These are phyloP conservation scores for Cavia aperea DNA, from an alignment of 2,113 vertebrate species.

Conservation along the genomic window DNA sequence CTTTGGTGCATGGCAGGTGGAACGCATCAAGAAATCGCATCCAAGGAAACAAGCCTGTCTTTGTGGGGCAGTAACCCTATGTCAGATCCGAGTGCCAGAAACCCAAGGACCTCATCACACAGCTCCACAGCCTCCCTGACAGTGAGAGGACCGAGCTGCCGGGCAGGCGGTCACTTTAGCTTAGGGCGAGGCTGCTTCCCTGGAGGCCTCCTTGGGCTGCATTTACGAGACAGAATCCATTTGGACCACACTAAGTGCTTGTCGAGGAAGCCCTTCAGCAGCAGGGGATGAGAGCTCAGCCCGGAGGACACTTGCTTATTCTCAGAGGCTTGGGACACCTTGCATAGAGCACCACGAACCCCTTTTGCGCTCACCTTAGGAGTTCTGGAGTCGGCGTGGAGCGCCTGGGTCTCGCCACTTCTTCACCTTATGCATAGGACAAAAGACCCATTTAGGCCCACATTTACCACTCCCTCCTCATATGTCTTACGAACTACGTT, in stretches of 20 bases:
- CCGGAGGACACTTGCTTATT: background rate
- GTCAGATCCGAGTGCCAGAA: background rate
- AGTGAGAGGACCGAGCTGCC: background rate
- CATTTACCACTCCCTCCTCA: background rate
- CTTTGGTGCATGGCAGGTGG: background rate
- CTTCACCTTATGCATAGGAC: slow-evolving; percentile 82
- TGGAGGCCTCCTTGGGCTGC: background rate
- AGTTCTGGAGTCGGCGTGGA: slow-evolving; percentile 87
- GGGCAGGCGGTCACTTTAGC: background rate
- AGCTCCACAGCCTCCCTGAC: background rate
- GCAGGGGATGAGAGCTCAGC: background rate
- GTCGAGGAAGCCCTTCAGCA: background rate
- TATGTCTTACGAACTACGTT: slow-evolving; percentile 43
- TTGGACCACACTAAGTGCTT: background rate
- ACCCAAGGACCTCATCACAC: background rate
- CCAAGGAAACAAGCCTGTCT: background rate
- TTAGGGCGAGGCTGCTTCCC: background rate
- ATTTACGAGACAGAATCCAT: background rate
- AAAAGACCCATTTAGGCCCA: background rate
- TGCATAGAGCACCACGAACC: background rate
- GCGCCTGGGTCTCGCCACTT: slow-evolving; percentile 91
- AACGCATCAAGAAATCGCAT: background rate
- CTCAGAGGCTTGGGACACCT: background rate
- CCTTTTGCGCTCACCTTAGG: slow-evolving; percentile 78
- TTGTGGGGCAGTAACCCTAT: background rate